Base-by-base conservation (phyloP, 1,140 invertebrate species). In the Campodea augens region DNA sequence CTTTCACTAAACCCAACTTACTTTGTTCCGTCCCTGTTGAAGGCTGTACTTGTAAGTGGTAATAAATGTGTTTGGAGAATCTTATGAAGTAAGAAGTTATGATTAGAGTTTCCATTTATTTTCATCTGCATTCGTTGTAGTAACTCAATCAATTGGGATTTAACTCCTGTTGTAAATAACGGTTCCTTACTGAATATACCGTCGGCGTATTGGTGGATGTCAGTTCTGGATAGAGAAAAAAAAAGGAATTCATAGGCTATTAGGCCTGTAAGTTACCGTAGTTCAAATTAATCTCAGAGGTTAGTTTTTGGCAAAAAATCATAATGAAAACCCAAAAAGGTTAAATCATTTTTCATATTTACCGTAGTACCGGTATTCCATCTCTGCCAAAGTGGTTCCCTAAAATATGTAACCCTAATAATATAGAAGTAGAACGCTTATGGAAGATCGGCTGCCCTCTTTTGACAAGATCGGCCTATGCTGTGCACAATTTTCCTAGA, bases 1-100 rank as follows among this genome's bases (percentile, higher is more conserved):
- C 27, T n/a, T n/a, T n/a, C n/a, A n/a, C 27, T 10, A 32, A 15
- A 32, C 27, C 7, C 15, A 32, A 42, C 52, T 54, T 60, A 75
- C 74, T 65, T 71, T 39, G 69, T 68, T 0, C 78, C 77, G 39
- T 62, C 65, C 53, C 77, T 77, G 55, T 78, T 75, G 55, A 84
- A 78, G 37, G 75, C 71, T 10, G 83, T 74, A 61, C 83, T 83
- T 4, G 81, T 85, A 2, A 86, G 57, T 10, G 82, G 81, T 38
- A 85, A 60, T 20, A 83, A 70, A 60, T 86, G 81, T 0, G 77
- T 74, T 56, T 72, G 67, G 13, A 85, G 58, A n/a, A 77, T 74
- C 55, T 72, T 74, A 57, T 73, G 71, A 47, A 73, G 69, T 57
- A 75, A 74, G 54, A 73, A 80, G 47, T 69, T 63, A 51, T 77